Evolutionary conservation across 2,113 vertebrate genomes (phyloP), one percentile per base, ranked within the genome.

Genomic region (Raja brachyura): DNA sequence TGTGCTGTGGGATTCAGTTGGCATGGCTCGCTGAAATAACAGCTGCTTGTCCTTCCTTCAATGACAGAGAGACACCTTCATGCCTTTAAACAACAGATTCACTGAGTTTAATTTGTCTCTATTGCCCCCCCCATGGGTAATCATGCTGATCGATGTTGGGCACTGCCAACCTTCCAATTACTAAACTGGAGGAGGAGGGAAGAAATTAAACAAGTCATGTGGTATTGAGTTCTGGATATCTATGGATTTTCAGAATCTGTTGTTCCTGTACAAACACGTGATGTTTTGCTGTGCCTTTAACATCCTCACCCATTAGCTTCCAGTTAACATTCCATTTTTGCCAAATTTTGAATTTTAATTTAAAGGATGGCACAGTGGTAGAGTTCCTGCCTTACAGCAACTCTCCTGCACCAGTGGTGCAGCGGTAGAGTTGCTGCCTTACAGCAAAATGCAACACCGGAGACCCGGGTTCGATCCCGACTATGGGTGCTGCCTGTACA

Each of bases 91-190:
- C 25, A 61, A 6, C 56, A 31, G 13, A 63, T n/a, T 63, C 10
- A n/a, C 83, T n/a, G n/a, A 61, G 83, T 61, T 76, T 63, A 86
- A 61, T 86, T 63, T 86, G 13, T 86, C n/a, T 61, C 83, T 63
- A 63, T 16, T 31, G 6, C 28, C 28, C 61, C 83, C 83, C 83
- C 54, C 83, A 63, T 63, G 83, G 28, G 83, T 31, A 63, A 28
- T 86, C 11, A 16, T 61, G 59, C 28, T 63, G 59, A 61, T 31
- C 13, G 18, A 11, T 63, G 25, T 86, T 86, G 13, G 56, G 13
- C 28, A 25, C 59, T 63, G 83, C 83, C 7, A 63, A 63, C 83
- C n/a, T 63, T 31, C 56, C 13, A 13, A 61, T 61, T 86, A 31
- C 28, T 18, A 31, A 86, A 83, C 54, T 56, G 20, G 20, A 79